These are phyloP conservation scores for Lutra lutra DNA, from an alignment of 2,797 vertebrate species.

Conservation along the genomic window DNA sequence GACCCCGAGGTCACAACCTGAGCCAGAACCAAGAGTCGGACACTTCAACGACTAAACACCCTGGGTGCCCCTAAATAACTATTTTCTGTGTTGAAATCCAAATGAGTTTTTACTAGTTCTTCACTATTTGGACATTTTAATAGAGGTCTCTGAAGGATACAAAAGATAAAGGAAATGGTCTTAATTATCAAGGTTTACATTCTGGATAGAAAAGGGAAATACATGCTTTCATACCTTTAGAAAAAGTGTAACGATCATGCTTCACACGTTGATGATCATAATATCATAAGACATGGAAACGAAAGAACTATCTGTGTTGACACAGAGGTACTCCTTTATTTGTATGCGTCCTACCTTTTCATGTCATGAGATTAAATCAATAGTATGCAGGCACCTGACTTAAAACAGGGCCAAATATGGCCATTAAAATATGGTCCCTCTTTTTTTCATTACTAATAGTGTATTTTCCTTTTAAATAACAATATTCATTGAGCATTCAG, in stretches of 20 bases:
- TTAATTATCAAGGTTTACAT: not conserved
- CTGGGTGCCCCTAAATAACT: not conserved
- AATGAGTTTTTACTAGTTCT: not conserved
- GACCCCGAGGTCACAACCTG: not conserved
- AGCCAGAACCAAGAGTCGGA: not conserved
- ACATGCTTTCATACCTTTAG: not conserved
- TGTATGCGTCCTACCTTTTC: not conserved
- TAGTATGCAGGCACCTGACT: not conserved
- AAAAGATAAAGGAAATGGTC: not conserved
- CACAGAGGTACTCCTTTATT: not conserved
- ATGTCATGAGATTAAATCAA: not conserved
- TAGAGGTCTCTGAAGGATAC: not conserved
- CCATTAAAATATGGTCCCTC: not conserved
- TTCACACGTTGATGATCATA: not conserved
- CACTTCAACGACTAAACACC: not conserved
- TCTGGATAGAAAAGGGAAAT: not conserved
- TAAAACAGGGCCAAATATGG: not conserved
- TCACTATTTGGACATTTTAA: not conserved
- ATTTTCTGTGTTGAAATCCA: constrained; percentile 6
- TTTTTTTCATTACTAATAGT: not conserved
- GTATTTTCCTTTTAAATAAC: not conserved
- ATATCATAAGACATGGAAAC: not conserved
- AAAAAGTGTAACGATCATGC: not conserved
- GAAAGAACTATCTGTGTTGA: not conserved
- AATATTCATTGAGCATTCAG: not conserved